Percentiles rank a stretch among this genome's conserved stretches.
These are phyloP conservation scores for Volucella inanis DNA, from an alignment of 2,888 invertebrate genomes.

Conservation along the genomic window DNA sequence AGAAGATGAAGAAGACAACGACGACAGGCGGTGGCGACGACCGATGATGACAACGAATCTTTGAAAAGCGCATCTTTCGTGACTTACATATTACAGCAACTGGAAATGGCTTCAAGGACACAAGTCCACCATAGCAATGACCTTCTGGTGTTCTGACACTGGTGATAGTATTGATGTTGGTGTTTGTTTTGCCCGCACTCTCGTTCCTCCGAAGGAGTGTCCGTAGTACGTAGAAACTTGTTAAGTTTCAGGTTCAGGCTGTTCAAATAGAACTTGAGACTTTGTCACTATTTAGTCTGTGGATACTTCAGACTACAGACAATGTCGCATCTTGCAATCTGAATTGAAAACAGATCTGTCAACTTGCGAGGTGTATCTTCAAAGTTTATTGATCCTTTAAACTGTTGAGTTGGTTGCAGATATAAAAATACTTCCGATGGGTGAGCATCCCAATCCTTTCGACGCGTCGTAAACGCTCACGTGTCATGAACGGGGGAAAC, in stretches of 20 bases:
- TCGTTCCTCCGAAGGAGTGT: constrained; percentile 13
- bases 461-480: constrained; percentile 9
- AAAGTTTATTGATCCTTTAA: constrained; percentile 62
- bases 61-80: constrained; percentile 66
- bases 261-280: constrained; percentile 53
- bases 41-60: constrained; percentile 28
- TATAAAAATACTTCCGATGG: background rate
- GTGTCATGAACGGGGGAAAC: constrained; percentile 12
- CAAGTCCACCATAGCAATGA: constrained; percentile 69
- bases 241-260: constrained; percentile 36
- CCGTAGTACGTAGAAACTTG: background rate
- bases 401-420: background rate
- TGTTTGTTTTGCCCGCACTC: constrained; percentile 17
- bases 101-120: constrained; percentile 70
- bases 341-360: constrained; percentile 43
- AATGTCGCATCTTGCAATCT: constrained; percentile 37
- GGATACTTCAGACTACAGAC: background rate
- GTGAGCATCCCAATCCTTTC: background rate
- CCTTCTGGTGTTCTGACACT: constrained; percentile 32
- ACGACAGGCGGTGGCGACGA: background rate
- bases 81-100: constrained; percentile 71
- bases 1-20: too few relatives aligned
- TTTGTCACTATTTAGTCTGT: constrained; percentile 39
- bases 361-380: constrained; percentile 6
- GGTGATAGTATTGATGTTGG: constrained; percentile 5